Conservation (phyloP, 2,113 vertebrate genomes). For the Petromus typicus region DNA sequence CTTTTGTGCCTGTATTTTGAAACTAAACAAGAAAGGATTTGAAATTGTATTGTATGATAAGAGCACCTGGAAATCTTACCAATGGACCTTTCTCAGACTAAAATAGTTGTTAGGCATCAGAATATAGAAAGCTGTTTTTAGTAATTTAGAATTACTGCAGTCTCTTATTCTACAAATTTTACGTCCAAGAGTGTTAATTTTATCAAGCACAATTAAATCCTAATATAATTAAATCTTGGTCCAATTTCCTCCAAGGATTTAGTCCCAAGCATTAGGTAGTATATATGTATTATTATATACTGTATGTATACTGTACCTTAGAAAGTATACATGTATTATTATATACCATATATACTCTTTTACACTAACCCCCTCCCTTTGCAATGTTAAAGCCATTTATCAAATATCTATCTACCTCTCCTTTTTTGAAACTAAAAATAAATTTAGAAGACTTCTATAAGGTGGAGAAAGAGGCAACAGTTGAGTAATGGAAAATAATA, state of each 20-base stretch:
- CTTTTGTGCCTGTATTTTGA: not conserved
- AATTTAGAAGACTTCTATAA: slow-evolving; percentile 14
- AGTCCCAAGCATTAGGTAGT: not conserved
- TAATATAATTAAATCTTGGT: not conserved
- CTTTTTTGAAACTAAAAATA: slow-evolving; percentile 62
- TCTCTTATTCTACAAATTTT: not conserved
- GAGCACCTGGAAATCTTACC: not conserved
- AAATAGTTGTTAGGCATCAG: not conserved
- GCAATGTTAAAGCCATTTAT: slow-evolving; percentile 48
- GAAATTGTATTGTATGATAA: not conserved
- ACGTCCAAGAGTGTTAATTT: not conserved
- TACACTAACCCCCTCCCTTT: not conserved
- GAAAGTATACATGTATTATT: not conserved
- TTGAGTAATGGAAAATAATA: slow-evolving; percentile 49
- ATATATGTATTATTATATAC: not conserved
- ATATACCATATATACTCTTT: not conserved
- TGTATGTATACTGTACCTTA: not conserved
- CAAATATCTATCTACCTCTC: not conserved
- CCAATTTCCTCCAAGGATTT: not conserved
- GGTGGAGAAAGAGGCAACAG: not conserved
- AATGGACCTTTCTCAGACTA: not conserved
- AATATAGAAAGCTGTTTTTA: not conserved
- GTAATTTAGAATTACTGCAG: not conserved
- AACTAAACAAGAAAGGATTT: not conserved
- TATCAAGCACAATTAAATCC: not conserved